A percentile compares a stretch with the other conserved stretches of the same genome.
phyloP scores from a whole-genome alignment of 2,888 invertebrate species.

The Drosophila tanythrix region DNA sequence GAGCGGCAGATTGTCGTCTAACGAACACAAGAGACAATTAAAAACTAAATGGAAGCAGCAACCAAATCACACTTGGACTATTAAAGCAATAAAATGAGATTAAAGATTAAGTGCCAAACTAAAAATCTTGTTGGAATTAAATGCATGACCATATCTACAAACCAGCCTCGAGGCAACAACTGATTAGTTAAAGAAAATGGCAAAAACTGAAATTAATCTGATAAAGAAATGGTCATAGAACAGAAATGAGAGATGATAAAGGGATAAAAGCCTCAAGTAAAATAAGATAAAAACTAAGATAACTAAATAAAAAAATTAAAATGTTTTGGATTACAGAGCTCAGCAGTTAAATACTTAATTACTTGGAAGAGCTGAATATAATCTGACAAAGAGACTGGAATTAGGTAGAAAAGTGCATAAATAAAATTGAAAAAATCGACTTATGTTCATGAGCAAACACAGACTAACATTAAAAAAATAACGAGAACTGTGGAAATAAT shows the following conservation, averaged over 20 bases:
- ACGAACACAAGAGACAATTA: constrained; percentile 49
- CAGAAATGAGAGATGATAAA: neutral
- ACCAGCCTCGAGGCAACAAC: constrained; percentile 1
- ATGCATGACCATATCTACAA: neutral
- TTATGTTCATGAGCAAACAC: too few species aligned
- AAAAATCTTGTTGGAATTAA: constrained; percentile 13
- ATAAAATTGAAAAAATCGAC: neutral
- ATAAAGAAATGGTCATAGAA: constrained; percentile 12
- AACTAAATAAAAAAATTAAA: neutral
- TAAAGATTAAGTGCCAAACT: constrained; percentile 14
- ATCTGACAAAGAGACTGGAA: neutral
- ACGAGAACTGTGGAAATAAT: too few species aligned
- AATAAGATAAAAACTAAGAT: neutral
- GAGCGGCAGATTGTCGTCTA: constrained; percentile 14
- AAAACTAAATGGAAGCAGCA: constrained; percentile 33
- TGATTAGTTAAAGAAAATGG: neutral
- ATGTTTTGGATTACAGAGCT: constrained; percentile 3
- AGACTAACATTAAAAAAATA: too few species aligned
- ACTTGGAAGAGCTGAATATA: neutral
- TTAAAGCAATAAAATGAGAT: constrained; percentile 16
- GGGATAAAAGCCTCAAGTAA: neutral
- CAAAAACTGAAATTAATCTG: constrained; percentile 21
- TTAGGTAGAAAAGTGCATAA: neutral
- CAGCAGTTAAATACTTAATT: neutral
- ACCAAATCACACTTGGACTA: constrained; percentile 3